Evolutionary conservation across 2,888 invertebrate species (phyloP), one percentile per base, ranked within the genome.

Genomic region (Halocaridina rubra): DNA sequence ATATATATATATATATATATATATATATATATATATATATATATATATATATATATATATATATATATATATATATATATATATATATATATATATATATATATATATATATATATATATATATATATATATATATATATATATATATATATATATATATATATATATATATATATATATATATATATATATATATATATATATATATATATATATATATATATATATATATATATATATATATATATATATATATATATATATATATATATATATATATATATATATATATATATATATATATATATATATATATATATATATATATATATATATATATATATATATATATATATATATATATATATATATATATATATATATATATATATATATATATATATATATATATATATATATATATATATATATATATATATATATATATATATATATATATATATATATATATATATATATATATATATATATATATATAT

Each of bases 361-460:
- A 22, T 64, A 22, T 64, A 24, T 64, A 0, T 64, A 24, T 64
- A 22, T 64, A 24, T 46, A 16, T 46, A 16, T 46, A 16, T 1
- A 13, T 1, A 1, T 46, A 16, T 46, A 16, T 46, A 0, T 64
- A 24, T 19, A 24, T 16, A 22, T 64, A 10, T 64, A 24, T 19
- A 24, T 24, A 67, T 67, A 67, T 67, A 67, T 67, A 67, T 67
- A 24, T 67, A 24, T 22, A 67, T 27, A 67, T 67, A 67, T 67
- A 67, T 67, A 67, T 67, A 27, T 67, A 67, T 67, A 67, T 67
- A 67, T 67, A 67, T 27, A 67, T 67, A 67, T 67, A 67, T 67
- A 24, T 27, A 67, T 7, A 67, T 67, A 67, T 67, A 29, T 67
- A 67, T 24, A 27, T 67, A 67, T 67, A 24, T 67, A 67, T 67